Evolutionary conservation across 2,113 vertebrate genomes (phyloP), one percentile per base, ranked within the genome.

Genomic region (Hippocampus abdominalis): DNA sequence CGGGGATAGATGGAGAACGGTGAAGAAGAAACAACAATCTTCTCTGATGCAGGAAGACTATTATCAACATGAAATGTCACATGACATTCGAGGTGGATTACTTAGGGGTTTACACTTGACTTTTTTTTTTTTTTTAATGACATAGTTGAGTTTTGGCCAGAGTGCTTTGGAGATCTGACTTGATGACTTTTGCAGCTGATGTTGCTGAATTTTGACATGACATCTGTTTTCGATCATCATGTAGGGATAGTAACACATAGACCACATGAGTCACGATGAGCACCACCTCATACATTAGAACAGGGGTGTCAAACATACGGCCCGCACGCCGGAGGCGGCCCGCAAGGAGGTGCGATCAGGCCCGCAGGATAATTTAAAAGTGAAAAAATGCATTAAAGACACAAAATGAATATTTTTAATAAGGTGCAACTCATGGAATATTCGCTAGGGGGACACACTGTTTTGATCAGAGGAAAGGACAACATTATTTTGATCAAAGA

Each of bases 1-100:
- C 71, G 40, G 82, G 83, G 81, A 87, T 83, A 87, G 79, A 84
- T 75, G 80, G 81, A 87, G 83, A 85, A 86, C 70, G 64, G 80
- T 68, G 62, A 64, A 44, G 69, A 76, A 8, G 64, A 72, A 87
- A 81, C 69, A 83, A 77, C 80, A 73, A 64, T 64, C 16, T 69
- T 69, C 75, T 79, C 44, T 1, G 32, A 73, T 62, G 69, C 23
- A 8, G 10, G 8, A 48, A 12, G 18, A 80, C 56, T 57, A 66
- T 64, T 64, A 70, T 40, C 15, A 27, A 66, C 68, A 71, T 9
- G 70, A 68, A 54, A 48, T 3, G 32, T 40, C 60, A n/a, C 60
- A 21, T 63, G 61, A 63, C 61, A 40, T 63, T 21, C n/a, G 3
- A 40, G 16, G 61, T 40, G 13, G 27, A 59, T 60, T 60, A 2